Percentiles rank a stretch among this genome's conserved stretches.
phyloP scores from a whole-genome alignment of 1,140 invertebrate species.

The Drosophila kohkoa region DNA sequence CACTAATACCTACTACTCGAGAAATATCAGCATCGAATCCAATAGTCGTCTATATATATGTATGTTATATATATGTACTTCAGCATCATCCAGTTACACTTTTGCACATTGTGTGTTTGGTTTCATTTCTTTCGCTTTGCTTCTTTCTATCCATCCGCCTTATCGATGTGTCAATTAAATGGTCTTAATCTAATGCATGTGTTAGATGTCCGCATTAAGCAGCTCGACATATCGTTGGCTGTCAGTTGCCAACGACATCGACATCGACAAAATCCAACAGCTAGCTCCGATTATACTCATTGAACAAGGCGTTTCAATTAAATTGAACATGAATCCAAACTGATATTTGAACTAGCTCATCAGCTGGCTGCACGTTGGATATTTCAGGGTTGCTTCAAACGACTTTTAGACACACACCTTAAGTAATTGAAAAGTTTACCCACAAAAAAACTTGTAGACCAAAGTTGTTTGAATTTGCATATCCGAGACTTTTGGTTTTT shows the following conservation, averaged over 20 bases:
- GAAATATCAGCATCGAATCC: constrained; percentile 19
- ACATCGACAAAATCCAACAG: constrained; percentile 4
- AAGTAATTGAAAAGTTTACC: constrained; percentile 32
- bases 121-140: constrained; percentile 21
- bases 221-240: constrained; percentile 39
- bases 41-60: constrained; percentile 1
- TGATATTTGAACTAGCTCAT: background rate
- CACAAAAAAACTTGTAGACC: background rate
- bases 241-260: constrained; percentile 36
- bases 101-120: constrained; percentile 19
- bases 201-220: constrained; percentile 57
- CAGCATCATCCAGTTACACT: constrained; percentile 8
- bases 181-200: constrained; percentile 71
- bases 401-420: background rate
- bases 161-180: constrained; percentile 79
- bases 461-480: too few relatives aligned
- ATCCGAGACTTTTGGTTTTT: too few relatives aligned
- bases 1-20: constrained; percentile 19
- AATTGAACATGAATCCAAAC: background rate
- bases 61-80: background rate
- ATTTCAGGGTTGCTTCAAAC: too few relatives aligned
- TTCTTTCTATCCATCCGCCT: constrained; percentile 29
- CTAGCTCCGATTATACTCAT: background rate
- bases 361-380: background rate
- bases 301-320: constrained; percentile 14